phyloP scores from a whole-genome alignment of 1,140 invertebrate genomes.

The Heliothis subflexa region DNA sequence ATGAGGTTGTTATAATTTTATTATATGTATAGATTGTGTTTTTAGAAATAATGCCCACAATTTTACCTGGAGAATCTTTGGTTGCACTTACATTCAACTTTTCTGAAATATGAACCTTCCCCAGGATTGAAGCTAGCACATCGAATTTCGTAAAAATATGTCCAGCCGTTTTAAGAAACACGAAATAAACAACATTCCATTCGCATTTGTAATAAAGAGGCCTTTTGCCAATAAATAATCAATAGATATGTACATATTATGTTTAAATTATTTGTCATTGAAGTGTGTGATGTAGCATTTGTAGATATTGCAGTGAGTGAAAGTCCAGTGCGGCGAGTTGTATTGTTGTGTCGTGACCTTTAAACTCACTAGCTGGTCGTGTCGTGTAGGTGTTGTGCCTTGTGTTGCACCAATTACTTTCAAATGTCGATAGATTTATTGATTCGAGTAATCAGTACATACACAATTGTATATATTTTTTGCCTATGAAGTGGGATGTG shows the following conservation, averaged over 20 bases:
- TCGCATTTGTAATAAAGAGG: too few species aligned
- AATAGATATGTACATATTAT: neutral
- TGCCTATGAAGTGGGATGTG: too few species aligned
- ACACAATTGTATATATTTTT: too few species aligned
- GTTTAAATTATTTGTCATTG: conserved; percentile 9
- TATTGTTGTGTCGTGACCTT: conserved; percentile 27
- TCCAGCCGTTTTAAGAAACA: too few species aligned
- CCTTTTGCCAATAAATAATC: neutral
- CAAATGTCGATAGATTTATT: neutral
- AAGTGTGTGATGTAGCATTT: conserved; percentile 2
- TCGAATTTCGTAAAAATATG: too few species aligned
- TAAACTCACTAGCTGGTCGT: neutral
- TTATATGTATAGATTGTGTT: too few species aligned
- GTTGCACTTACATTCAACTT: too few species aligned
- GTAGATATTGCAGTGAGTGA: conserved; percentile 15
- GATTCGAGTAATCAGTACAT: neutral
- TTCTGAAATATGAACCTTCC: too few species aligned
- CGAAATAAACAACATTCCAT: too few species aligned
- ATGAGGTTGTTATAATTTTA: too few species aligned
- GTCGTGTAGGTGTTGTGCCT: conserved; percentile 5
- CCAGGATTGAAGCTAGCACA: too few species aligned
- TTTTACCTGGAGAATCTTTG: neutral
- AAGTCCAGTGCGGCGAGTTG: conserved; percentile 19
- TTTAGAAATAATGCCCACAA: neutral
- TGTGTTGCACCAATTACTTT: neutral